Base-by-base conservation (phyloP, 2,888 invertebrate species). In the Stomorhina lunata region DNA sequence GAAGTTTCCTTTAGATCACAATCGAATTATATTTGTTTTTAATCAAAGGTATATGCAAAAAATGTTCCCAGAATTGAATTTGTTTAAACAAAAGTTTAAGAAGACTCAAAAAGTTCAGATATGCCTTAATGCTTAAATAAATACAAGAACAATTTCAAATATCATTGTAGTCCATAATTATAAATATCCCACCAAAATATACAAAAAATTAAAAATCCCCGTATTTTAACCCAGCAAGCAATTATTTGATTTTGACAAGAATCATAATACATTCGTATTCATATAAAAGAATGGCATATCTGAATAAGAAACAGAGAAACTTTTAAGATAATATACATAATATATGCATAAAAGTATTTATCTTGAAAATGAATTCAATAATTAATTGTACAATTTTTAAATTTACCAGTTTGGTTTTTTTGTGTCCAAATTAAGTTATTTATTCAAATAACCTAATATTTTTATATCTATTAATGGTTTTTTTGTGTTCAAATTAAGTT, bases 51-150 rank as follows among this genome's bases (percentile, higher is more conserved):
- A 17, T 15, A 22, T 32, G 17, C 5, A 17, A 27, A n/a, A 57
- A 15, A 32, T 12, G 22, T 20, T 48, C 10, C 1, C 1, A n/a
- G 25, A 40, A 48, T 40, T 55, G n/a, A 12, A 27, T 53, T 55
- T n/a, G 6, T 22, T 53, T 20, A 27, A 15, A 43, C 17, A 55
- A 20, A 25, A n/a, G 32, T 57, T 69, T 32, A 57, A 59, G 71
- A 72, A 83, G 68, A 55, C 59, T 53, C 65, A 79, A 72, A 84
- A 82, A 45, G 48, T 84, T 84, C 85, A 85, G 83, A 84, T 85
- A 83, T 85, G 85, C 85, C 81, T 68, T 66, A 73, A 59, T 27
- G 37, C 27, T 53, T 53, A 9, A 53, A 27, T n/a, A 15, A 53
- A 29, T 65, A 12, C 4, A 48, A 48, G 10, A 22, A 7, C 17